Conservation (phyloP, 2,113 vertebrate genomes). For the Motacilla tschutschensis region DNA sequence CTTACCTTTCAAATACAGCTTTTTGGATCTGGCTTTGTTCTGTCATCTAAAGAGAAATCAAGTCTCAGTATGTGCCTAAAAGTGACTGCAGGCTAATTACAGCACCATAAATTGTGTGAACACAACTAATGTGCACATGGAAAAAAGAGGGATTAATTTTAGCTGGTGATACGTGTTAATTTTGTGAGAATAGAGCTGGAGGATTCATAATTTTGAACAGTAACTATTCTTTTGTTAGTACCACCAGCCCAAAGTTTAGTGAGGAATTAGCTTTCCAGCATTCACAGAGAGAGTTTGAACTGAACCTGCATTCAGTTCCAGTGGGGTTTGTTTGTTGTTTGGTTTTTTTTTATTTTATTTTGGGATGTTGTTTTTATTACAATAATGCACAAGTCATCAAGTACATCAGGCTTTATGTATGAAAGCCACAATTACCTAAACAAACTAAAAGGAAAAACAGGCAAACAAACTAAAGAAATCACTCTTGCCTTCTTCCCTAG, state of each 20-base stretch:
- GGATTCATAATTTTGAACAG: background rate
- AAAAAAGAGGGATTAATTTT: background rate
- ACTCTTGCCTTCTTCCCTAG: background rate
- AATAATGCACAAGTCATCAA: background rate
- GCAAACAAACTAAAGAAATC: background rate
- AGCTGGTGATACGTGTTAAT: background rate
- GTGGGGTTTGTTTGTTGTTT: background rate
- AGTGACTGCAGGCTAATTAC: background rate
- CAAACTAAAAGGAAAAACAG: background rate
- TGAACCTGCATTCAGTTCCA: background rate
- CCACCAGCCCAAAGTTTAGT: background rate
- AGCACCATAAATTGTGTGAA: background rate
- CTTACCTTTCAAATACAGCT: background rate
- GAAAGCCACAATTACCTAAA: background rate
- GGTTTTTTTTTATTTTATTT: background rate
- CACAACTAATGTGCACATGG: background rate
- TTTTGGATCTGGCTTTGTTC: background rate
- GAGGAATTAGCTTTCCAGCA: background rate
- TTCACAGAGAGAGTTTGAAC: background rate
- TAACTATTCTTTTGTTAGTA: background rate
- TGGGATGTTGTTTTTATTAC: accelerated
- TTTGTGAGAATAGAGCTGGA: background rate
- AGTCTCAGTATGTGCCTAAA: background rate
- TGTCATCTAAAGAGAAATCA: background rate
- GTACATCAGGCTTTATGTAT: background rate